Conservation (phyloP, 2,113 vertebrate genomes). For the Leptocoma aspasia region DNA sequence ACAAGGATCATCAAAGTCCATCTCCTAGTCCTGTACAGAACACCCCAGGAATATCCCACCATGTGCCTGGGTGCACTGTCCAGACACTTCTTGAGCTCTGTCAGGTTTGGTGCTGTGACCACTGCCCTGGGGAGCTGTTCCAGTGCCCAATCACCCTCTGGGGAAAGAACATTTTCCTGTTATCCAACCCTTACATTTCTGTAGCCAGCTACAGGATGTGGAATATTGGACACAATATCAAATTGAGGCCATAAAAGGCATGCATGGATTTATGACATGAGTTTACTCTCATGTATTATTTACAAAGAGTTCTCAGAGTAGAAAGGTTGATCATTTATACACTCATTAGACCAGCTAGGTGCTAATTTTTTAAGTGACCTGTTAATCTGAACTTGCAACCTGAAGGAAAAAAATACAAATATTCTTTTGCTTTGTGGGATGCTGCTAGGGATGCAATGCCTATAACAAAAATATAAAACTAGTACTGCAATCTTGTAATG, state of each 20-base stretch:
- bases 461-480: neutral
- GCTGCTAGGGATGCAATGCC: neutral
- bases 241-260: neutral
- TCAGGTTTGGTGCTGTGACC: neutral
- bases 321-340: neutral
- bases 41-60: neutral
- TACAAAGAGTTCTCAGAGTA: neutral
- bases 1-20: neutral
- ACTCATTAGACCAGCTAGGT: neutral
- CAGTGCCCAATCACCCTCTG: neutral
- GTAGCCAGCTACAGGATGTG: neutral
- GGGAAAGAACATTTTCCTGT: neutral
- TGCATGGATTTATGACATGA: neutral
- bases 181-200: neutral
- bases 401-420: neutral
- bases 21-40: neutral
- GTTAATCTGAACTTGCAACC: neutral
- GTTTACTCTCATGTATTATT: neutral
- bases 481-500: neutral
- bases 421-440: neutral
- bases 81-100: neutral
- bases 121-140: neutral
- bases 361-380: neutral
- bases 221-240: neutral
- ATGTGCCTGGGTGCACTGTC: neutral